Conservation (phyloP, 2,888 invertebrate species). For the Melolontha melolontha region DNA sequence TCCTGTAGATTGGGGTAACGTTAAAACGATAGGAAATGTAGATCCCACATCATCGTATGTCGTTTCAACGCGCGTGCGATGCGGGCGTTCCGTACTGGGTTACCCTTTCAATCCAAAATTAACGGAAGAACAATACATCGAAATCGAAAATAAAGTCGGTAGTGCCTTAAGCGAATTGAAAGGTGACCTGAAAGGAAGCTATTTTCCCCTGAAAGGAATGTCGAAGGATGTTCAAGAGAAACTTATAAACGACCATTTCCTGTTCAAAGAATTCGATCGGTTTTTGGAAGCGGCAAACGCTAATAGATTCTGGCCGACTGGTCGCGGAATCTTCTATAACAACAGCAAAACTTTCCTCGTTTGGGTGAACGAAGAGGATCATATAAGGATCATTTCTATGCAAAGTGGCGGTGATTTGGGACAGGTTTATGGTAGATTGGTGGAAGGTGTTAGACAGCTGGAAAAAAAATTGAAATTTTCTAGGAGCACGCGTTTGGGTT, state of each 20-base stretch:
- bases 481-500: constrained; percentile 73
- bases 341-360: constrained; percentile 95
- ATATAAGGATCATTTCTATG: constrained; percentile 97
- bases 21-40: constrained; percentile 68
- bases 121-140: constrained; percentile 72
- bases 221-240: constrained; percentile 92
- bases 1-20: constrained; percentile 71
- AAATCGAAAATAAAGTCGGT: constrained; percentile 70
- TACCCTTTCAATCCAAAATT: constrained; percentile 79
- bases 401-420: constrained; percentile 93
- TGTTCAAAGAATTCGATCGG: constrained; percentile 95
- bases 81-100: constrained; percentile 72
- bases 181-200: constrained; percentile 89
- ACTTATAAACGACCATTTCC: constrained; percentile 96
- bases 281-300: constrained; percentile 84
- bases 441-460: constrained; percentile 67
- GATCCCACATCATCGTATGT: constrained; percentile 73
- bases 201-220: constrained; percentile 94
- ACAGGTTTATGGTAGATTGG: constrained; percentile 73
- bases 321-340: constrained; percentile 96
- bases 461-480: constrained; percentile 69
- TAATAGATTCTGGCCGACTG: constrained; percentile 84
- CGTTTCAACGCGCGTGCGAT: constrained; percentile 75
- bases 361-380: constrained; percentile 98
- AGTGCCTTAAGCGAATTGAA: constrained; percentile 57